Evolutionary conservation across 1,140 invertebrate genomes (phyloP), one percentile per base, ranked within the genome.

Genomic region (Macrostomum lignano): DNA sequence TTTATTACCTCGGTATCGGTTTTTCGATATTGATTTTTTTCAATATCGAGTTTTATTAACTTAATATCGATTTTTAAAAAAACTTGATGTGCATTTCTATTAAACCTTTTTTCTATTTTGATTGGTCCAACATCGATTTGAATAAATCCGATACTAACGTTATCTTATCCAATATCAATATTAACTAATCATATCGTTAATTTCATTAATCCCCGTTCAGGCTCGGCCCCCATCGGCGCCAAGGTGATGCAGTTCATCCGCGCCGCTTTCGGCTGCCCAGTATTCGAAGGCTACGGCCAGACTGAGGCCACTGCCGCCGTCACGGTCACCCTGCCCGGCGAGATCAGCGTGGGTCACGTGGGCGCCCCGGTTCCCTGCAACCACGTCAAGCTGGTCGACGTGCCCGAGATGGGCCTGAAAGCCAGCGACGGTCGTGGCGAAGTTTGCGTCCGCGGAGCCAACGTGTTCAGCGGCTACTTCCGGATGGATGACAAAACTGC

Each of bases 231-330:
- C 26, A 52, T 82, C 21, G 73, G 74, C 21, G 74, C 74, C 21
- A 79, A 76, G 47, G 77, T 88, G 5, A 64, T 88, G 1, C 84
- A 75, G 1, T 86, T 91, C 48, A 69, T 74, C 31, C 67, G 81
- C 38, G 81, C 74, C 51, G 74, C 77, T 10, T 64, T 86, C n/a
- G 81, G 81, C 0, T 81, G 76, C 52, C 55, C 82, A 42, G 71
- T 77, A 44, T 65, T 32, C 10, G 22, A 21, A 4, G 32, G 32
- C 4, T 33, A 33, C 11, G 32, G 32, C 14, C 20, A 24, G 13
- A 21, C 25, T 9, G 35, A 37, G 11, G 21, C 32, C 4, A 24
- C 11, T 5, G 31, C 21, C 17, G 22, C 21, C n/a, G 21, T n/a
- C 29, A 22, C 30, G 21, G 17, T 23, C 7, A 23, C 30, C n/a